phyloP scores from a whole-genome alignment of 2,113 vertebrate species.

The Isurus oxyrinchus region DNA sequence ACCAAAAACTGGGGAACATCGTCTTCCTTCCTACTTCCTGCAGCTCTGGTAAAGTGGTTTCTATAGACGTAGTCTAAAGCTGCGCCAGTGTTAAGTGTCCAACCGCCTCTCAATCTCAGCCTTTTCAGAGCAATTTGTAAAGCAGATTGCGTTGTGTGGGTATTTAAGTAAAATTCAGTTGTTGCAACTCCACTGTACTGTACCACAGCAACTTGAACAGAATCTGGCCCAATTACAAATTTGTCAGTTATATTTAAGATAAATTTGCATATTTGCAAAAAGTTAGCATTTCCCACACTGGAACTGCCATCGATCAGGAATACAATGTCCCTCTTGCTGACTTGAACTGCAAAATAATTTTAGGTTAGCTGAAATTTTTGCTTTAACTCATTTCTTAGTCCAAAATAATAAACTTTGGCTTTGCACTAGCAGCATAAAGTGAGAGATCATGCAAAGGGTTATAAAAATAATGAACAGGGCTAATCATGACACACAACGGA shows the following conservation, averaged over 20 bases:
- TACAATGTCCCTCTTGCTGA: slow-evolving; percentile 83
- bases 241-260: slow-evolving; percentile 70
- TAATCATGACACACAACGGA: not conserved
- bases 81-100: slow-evolving; percentile 69
- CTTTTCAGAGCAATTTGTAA: slow-evolving; percentile 66
- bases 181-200: slow-evolving; percentile 78
- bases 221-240: slow-evolving; percentile 76
- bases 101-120: slow-evolving; percentile 71
- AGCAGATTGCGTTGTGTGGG: slow-evolving; percentile 62
- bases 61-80: slow-evolving; percentile 71
- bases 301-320: slow-evolving; percentile 92
- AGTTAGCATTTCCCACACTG: slow-evolving; percentile 72
- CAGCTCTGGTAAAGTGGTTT: slow-evolving; percentile 70
- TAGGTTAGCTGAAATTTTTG: not conserved
- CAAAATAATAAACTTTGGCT: not conserved
- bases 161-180: slow-evolving; percentile 81
- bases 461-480: not conserved
- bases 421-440: not conserved
- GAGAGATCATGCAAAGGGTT: not conserved
- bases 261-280: slow-evolving; percentile 77
- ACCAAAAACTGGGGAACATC: slow-evolving; percentile 78
- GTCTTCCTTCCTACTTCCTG: slow-evolving; percentile 73
- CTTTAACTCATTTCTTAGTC: not conserved
- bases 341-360: slow-evolving; percentile 16
- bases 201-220: slow-evolving; percentile 74